Conservation (phyloP, 2,113 vertebrate genomes). For the Vulpes ferrilata region DNA sequence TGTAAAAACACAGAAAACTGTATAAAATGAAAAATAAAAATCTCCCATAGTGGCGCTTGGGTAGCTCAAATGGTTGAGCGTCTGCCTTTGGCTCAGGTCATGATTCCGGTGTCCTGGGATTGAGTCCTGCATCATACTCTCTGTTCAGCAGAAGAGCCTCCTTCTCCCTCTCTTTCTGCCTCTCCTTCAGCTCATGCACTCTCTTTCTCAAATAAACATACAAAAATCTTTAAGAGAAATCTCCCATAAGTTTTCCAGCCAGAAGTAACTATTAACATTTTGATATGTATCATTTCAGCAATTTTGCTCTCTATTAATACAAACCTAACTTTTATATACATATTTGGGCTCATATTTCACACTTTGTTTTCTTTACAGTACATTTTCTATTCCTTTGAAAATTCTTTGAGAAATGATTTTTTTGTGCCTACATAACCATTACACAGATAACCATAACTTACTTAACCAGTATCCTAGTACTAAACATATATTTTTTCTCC, state of each 20-base stretch:
- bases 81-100: no score
- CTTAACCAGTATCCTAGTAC: neutral
- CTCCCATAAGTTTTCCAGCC: neutral
- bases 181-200: no score
- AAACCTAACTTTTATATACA: neutral
- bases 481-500: neutral
- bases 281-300: neutral
- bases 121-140: no score
- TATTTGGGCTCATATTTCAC: neutral
- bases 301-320: neutral
- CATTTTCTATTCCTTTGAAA: neutral
- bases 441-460: neutral
- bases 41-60: neutral
- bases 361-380: neutral
- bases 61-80: no score
- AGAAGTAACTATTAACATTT: conserved; percentile 19
- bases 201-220: no score
- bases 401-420: neutral
- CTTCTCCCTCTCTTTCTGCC: no score
- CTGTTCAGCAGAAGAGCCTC: no score
- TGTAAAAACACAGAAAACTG: conserved; percentile 1
- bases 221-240: neutral
- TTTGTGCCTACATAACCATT: neutral
- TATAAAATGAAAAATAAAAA: conserved; percentile 19
- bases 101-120: no score